phyloP scores from a whole-genome alignment of 2,113 vertebrate species.

The zebrafish (Danio rerio) region DNA sequence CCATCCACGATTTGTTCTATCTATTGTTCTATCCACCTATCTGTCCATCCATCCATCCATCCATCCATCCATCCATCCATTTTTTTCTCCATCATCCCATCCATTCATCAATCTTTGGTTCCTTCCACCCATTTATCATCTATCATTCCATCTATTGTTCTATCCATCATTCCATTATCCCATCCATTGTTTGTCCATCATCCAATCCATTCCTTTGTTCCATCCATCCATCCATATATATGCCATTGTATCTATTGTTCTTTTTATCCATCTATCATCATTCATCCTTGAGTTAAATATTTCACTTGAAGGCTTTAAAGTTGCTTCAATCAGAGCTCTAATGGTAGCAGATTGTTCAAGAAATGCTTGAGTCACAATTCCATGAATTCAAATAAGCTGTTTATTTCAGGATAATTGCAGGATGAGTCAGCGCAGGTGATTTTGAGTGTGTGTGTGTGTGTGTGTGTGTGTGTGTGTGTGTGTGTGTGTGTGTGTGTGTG shows the following conservation, averaged over 20 bases:
- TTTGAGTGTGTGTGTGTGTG: not conserved
- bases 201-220: too few species aligned
- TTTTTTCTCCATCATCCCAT: not conserved
- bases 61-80: not conserved
- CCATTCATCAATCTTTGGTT: not conserved
- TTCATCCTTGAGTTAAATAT: not conserved
- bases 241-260: not conserved
- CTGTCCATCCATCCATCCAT: not conserved
- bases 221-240: too few species aligned
- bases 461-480: not conserved
- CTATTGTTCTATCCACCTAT: not conserved
- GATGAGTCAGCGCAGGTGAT: slow-evolving; percentile 40
- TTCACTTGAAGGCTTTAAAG: slow-evolving; percentile 6
- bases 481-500: too few species aligned
- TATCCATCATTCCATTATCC: not conserved
- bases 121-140: not conserved
- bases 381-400: slow-evolving; percentile 13
- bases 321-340: too few species aligned
- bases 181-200: too few species aligned
- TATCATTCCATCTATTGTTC: not conserved
- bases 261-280: not conserved
- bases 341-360: not conserved
- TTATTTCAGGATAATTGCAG: slow-evolving; percentile 42
- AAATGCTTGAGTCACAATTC: slow-evolving; percentile 11
- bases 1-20: not conserved